Base-by-base conservation (phyloP, 2,888 invertebrate species). In the Xestia c-nigrum region DNA sequence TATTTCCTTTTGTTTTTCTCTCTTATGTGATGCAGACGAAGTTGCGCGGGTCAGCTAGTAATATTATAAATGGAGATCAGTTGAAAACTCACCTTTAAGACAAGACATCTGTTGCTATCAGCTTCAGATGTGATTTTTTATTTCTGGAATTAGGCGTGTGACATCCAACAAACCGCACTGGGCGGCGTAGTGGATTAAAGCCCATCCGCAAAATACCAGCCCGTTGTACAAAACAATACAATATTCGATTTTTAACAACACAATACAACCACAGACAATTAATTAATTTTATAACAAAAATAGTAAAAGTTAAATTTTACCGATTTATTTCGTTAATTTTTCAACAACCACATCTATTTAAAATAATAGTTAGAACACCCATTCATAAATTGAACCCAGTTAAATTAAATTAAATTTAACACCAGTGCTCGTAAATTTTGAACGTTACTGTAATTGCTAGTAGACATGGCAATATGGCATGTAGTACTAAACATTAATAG, bases 391-490 rank as follows among this genome's bases (percentile, higher is more conserved):
- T 59, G 59, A 65, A 38, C 59, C 10, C 59, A 57, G 69, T 78
- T 72, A 69, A 81, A 82, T 74, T 78, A 63, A 78, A 82, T 85
- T 70, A n/a, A 78, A 74, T 72, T 85, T 84, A 67, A 75, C 70
- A 68, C 79, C 71, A 72, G 72, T 38, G 50, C 47, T 76, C 76
- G 74, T 88, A 84, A 86, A 80, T n/a, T 72, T 87, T 69, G 67
- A 80, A 74, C 71, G 74, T 81, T 86, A 80, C 74, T 81, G 50
- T 84, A 57, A 86, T 72, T 50, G 59, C 24, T 12, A 31, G 46
- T 38, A 64, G 81, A 73, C 86, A 86, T 77, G 86, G 31, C 65
- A 84, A 73, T 88, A 86, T 74, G 84, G 31, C 63, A 86, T 59
- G 77, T 71, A 47, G 31, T 69, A 57, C 64, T 63, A 64, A 85